Evolutionary conservation across 2,797 vertebrate species (phyloP).

Genomic region (Heterohyrax brucei): DNA sequence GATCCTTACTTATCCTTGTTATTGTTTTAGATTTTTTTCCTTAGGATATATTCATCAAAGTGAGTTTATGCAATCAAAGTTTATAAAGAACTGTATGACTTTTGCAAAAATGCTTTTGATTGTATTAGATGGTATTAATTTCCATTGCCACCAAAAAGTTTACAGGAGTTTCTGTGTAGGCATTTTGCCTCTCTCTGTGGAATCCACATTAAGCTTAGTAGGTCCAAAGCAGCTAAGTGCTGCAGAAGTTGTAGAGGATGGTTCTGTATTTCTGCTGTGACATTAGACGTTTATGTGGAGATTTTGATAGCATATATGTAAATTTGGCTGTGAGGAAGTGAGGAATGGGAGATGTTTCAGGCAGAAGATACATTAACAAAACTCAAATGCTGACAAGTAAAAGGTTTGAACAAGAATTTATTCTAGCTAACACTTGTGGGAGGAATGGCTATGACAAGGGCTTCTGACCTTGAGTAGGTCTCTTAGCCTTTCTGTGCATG

Average conservation of each 20-base stretch:
- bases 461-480: neutral
- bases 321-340: neutral
- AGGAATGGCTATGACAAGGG: neutral
- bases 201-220: neutral
- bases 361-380: neutral
- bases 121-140: neutral
- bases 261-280: neutral
- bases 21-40: neutral
- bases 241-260: neutral
- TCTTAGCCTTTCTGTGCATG: neutral
- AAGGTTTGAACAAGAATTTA: neutral
- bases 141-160: neutral
- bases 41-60: slow-evolving; percentile 5
- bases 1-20: neutral
- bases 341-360: neutral
- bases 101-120: neutral
- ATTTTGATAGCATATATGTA: neutral
- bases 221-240: neutral
- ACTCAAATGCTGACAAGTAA: neutral
- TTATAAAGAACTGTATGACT: slow-evolving; percentile 18
- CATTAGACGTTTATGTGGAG: neutral
- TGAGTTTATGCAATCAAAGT: slow-evolving; percentile 19
- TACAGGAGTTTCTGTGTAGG: neutral
- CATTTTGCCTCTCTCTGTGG: neutral
- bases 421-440: neutral